Conservation (phyloP, 2,113 vertebrate species). For the Apteryx mantelli region DNA sequence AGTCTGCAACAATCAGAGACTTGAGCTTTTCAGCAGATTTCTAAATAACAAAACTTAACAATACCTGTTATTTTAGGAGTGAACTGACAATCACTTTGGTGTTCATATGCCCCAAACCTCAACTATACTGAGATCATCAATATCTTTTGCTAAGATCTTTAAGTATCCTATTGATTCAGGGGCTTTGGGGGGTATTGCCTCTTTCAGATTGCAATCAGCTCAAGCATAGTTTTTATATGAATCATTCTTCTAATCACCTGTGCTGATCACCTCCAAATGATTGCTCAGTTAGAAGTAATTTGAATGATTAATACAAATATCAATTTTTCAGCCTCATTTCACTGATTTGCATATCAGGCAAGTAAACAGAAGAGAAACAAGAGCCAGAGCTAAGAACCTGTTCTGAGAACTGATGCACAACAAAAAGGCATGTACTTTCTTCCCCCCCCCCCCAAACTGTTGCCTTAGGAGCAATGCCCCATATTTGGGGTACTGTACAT, state of each 20-base stretch:
- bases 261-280: not conserved
- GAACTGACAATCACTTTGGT: not conserved
- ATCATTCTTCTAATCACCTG: not conserved
- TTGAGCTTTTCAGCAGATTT: not conserved
- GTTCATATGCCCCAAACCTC: not conserved
- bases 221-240: not conserved
- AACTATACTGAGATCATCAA: not conserved
- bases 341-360: not conserved
- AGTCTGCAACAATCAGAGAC: not conserved
- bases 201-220: not conserved
- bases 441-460: not conserved
- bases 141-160: not conserved
- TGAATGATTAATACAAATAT: not conserved
- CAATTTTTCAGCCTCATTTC: not conserved
- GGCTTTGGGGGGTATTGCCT: not conserved
- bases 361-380: not conserved
- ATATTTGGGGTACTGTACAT: accelerated
- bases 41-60: not conserved
- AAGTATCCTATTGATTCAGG: not conserved
- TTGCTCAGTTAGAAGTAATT: not conserved
- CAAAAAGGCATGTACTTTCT: not conserved
- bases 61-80: not conserved
- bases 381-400: not conserved
- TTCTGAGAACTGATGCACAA: not conserved
- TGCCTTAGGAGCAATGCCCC: not conserved